Percentiles rank a stretch among this genome's conserved stretches.
Conservation (phyloP, 2,797 vertebrate species). For the Discoglossus pictus region DNA sequence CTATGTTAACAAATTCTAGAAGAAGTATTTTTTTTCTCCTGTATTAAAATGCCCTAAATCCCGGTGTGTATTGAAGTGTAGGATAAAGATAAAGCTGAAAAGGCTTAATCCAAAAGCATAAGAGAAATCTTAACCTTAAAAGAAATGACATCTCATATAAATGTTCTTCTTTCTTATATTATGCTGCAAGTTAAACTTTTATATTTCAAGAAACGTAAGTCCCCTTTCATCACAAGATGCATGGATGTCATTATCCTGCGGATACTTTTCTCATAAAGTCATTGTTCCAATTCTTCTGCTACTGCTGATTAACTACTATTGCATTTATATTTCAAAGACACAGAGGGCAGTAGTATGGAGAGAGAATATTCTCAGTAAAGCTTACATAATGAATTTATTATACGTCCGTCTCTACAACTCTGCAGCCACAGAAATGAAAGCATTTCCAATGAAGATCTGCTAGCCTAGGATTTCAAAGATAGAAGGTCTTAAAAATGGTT, state of each 20-base stretch:
- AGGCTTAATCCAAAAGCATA: conserved; percentile 25
- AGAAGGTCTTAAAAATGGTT: conserved; percentile 42
- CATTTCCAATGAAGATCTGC: conserved; percentile 53
- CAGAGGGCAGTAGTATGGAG: conserved; percentile 36
- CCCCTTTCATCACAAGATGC: conserved; percentile 24
- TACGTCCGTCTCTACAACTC: conserved; percentile 38
- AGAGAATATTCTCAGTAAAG: conserved; percentile 45
- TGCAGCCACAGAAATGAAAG: conserved; percentile 54
- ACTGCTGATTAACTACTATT: conserved; percentile 45
- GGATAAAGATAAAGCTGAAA: conserved; percentile 6
- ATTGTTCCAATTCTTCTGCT: conserved; percentile 31
- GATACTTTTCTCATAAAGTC: conserved; percentile 25
- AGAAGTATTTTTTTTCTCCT: background rate
- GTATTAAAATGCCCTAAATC: conserved; percentile 4
- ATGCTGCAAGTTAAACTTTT: conserved; percentile 32
- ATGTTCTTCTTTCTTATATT: conserved; percentile 1
- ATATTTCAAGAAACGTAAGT: conserved; percentile 22
- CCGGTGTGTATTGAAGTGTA: conserved; percentile 3
- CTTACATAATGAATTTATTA: conserved; percentile 41
- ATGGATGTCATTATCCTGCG: conserved; percentile 42
- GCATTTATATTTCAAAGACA: conserved; percentile 51
- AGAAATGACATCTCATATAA: conserved; percentile 12
- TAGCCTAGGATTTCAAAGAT: conserved; percentile 35
- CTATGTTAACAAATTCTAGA: background rate
- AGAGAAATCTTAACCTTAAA: conserved; percentile 14